Conservation (phyloP, 2,888 invertebrate species). For the Arenicola marina region DNA sequence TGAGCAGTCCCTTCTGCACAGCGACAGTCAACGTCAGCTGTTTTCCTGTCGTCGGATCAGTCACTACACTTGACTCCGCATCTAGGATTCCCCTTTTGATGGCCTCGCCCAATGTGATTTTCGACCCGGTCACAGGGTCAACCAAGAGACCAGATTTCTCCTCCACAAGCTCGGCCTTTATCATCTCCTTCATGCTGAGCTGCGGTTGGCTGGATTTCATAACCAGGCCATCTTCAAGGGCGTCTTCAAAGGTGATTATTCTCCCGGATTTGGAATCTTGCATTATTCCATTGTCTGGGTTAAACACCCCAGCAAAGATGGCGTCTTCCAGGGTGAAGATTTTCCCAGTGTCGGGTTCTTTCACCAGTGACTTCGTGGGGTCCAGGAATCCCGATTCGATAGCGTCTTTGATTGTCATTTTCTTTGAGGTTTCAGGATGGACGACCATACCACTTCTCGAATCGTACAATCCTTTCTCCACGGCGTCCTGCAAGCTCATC, state of each 20-base stretch:
- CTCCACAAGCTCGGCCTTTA: conserved; percentile 74
- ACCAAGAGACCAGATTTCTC: conserved; percentile 63
- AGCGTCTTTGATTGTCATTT: conserved; percentile 70
- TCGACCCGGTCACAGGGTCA: conserved; percentile 70
- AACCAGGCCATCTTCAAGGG: conserved; percentile 74
- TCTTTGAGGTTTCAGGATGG: conserved; percentile 15
- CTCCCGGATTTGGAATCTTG: conserved; percentile 78
- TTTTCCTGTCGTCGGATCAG: conserved; percentile 69
- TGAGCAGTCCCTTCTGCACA: conserved; percentile 68
- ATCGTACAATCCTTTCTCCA: conserved; percentile 49
- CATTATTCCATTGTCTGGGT: conserved; percentile 79
- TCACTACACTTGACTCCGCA: conserved; percentile 71
- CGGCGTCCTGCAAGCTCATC: conserved; percentile 46
- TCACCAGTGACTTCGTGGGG: conserved; percentile 65
- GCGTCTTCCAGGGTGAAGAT: conserved; percentile 82
- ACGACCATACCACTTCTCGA: conserved; percentile 47
- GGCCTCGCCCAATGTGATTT: conserved; percentile 89
- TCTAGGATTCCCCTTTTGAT: conserved; percentile 86
- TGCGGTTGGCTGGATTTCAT: conserved; percentile 67
- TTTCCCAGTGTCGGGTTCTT: conserved; percentile 68
- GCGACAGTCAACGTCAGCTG: conserved; percentile 71
- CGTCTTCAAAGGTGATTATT: conserved; percentile 18
- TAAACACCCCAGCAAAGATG: conserved; percentile 86
- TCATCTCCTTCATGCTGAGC: conserved; percentile 65
- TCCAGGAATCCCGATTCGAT: conserved; percentile 27